A percentile compares a stretch with the other conserved stretches of the same genome.
phyloP scores from a whole-genome alignment of 2,888 invertebrate species.

The Microctonus aethiopoides region DNA sequence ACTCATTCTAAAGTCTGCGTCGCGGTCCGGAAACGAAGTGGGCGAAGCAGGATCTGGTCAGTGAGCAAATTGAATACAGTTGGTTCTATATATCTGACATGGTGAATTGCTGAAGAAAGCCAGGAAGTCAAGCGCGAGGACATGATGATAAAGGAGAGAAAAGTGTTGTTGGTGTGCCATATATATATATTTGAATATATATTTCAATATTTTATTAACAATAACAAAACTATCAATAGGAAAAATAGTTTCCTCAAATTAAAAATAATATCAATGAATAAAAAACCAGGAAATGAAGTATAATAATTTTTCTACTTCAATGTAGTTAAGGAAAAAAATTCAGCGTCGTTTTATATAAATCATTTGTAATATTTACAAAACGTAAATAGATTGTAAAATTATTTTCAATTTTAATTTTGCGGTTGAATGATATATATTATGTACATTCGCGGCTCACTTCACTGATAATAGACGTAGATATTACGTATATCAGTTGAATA shows the following conservation, averaged over 20 bases:
- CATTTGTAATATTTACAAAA: background rate
- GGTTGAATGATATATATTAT: constrained; percentile 5
- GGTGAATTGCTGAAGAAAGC: constrained; percentile 24
- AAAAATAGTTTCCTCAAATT: background rate
- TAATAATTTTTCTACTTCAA: background rate
- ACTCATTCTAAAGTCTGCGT: constrained; percentile 26
- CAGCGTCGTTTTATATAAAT: too few relatives aligned
- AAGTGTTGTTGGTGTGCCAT: too few relatives aligned
- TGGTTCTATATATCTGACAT: constrained; percentile 42
- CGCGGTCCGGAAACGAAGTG: constrained; percentile 48
- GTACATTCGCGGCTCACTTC: background rate
- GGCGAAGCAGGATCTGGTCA: constrained; percentile 48
- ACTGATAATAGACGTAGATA: constrained; percentile 4
- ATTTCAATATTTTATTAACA: background rate
- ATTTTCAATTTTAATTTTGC: constrained; percentile 16
- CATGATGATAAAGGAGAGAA: background rate
- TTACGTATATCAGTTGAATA: background rate
- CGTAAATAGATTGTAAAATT: background rate
- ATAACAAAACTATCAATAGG: background rate
- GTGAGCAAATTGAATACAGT: constrained; percentile 46
- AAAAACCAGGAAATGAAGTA: background rate
- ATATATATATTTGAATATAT: too few relatives aligned
- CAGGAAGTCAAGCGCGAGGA: constrained; percentile 19
- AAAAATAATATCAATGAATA: background rate
- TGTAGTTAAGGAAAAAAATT: background rate